Evolutionary conservation across 2,888 invertebrate species (phyloP).

Genomic region (Dasypogon diadema): DNA sequence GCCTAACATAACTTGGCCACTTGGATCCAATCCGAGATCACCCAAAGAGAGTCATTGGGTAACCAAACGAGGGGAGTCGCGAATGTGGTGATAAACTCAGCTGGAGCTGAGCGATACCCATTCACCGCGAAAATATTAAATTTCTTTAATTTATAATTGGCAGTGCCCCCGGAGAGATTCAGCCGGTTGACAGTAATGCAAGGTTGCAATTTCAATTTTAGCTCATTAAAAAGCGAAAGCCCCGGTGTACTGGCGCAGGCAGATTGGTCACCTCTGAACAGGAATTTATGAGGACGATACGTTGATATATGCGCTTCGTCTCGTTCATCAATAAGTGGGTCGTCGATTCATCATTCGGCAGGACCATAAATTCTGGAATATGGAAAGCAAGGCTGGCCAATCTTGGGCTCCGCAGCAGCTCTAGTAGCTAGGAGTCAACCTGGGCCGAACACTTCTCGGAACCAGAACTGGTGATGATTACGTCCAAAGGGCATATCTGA

Average conservation of each 20-base stretch:
- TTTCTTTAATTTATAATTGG: constrained; percentile 37
- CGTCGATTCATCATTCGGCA: background rate
- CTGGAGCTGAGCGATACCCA: constrained; percentile 1
- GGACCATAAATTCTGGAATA: background rate
- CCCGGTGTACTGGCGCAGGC: background rate
- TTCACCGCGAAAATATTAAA: constrained; percentile 34
- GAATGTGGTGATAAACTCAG: constrained; percentile 1
- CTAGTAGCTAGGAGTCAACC: background rate
- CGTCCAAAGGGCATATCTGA: background rate
- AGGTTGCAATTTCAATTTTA: constrained; percentile 12
- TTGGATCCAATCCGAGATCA: constrained; percentile 1
- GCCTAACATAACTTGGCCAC: constrained; percentile 5
- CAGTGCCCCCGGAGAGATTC: constrained; percentile 9
- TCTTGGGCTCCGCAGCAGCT: background rate
- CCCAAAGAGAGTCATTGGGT: constrained; percentile 10
- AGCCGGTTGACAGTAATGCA: constrained; percentile 20
- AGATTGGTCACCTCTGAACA: background rate
- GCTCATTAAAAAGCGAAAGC: background rate
- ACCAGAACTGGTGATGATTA: background rate
- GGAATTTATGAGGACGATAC: constrained; percentile 16
- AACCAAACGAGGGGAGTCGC: constrained; percentile 9
- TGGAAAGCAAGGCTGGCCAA: background rate
- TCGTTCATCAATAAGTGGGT: background rate
- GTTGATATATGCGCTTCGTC: background rate
- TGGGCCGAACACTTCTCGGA: background rate